Evolutionary conservation across 1,140 invertebrate genomes (phyloP), one percentile per base, ranked within the genome.

Genomic region (Aricia agestis): DNA sequence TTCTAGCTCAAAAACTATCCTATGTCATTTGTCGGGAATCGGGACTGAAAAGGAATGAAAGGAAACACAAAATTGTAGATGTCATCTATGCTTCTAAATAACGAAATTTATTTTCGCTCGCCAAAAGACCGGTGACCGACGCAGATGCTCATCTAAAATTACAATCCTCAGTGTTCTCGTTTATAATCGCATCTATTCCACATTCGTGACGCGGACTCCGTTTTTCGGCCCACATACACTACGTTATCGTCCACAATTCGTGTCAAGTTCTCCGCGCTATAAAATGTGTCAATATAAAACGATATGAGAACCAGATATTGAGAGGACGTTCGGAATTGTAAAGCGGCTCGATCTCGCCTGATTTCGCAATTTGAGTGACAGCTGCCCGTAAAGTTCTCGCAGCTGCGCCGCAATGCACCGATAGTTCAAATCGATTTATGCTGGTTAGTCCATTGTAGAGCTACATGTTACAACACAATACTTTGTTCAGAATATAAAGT

Each of bases 91-190:
- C 58, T 18, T 18, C 18, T 58, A 36, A 36, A 52, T 52, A 13
- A 10, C 59, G 17, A 17, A 63, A 19, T 25, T 19, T 11, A 25
- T 59, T 63, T 19, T 63, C 18, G 59, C 18, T 18, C 59, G 59
- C 17, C 17, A 11, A 63, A 18, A 63, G 59, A 25, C 59, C 18
- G 18, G 58, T 59, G 3, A 63, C 10, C 59, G 18, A 19, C 59
- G n/a, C n/a, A n/a, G n/a, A n/a, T n/a, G 59, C 59, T 25, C 18
- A 63, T 63, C 18, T 63, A 63, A 63, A 63, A 63, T 63, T 63
- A 63, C 59, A 63, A 63, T 63, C 59, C 18, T 17, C 17, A 63
- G 18, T 25, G 59, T 2, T 52, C 59, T 63, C 19, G 19, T 19
- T 63, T 63, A 63, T 63, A 63, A 19, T 19, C 59, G 59, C 9